phyloP scores from a whole-genome alignment of 2,797 vertebrate genomes.

The Megalops cyprinoides region DNA sequence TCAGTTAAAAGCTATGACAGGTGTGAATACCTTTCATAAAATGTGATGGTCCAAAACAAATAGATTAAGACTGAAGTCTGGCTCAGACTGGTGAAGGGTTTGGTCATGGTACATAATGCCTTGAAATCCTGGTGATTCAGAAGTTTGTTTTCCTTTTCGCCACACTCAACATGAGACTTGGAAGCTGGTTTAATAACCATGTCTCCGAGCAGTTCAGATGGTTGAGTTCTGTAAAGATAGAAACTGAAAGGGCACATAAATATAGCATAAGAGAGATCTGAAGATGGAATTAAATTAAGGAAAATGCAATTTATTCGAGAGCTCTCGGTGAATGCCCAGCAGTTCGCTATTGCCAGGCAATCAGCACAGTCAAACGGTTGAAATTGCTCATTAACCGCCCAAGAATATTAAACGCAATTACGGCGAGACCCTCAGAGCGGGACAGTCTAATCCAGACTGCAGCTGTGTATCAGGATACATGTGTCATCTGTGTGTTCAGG shows the following conservation, averaged over 20 bases:
- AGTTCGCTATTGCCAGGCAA: background rate
- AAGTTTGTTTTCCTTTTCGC: no score
- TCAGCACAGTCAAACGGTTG: background rate
- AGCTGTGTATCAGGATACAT: background rate
- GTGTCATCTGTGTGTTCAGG: background rate
- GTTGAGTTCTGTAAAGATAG: background rate
- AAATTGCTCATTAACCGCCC: background rate
- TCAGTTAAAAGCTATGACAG: no score
- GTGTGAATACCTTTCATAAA: no score
- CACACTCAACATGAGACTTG: no score
- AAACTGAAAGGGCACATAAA: background rate
- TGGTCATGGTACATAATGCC: no score
- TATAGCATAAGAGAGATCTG: background rate
- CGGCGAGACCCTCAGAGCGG: background rate
- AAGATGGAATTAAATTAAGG: background rate
- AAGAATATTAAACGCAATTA: slow-evolving; percentile 10
- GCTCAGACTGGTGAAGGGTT: no score
- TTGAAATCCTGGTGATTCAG: no score
- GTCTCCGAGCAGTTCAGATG: background rate
- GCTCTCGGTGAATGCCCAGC: background rate
- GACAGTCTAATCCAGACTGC: background rate
- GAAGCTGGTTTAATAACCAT: no score
- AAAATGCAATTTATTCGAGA: background rate
- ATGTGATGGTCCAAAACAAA: no score
- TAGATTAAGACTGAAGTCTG: no score